Evolutionary conservation across 2,888 invertebrate genomes (phyloP), one percentile per base, ranked within the genome.

Genomic region (Mythimna pallens): DNA sequence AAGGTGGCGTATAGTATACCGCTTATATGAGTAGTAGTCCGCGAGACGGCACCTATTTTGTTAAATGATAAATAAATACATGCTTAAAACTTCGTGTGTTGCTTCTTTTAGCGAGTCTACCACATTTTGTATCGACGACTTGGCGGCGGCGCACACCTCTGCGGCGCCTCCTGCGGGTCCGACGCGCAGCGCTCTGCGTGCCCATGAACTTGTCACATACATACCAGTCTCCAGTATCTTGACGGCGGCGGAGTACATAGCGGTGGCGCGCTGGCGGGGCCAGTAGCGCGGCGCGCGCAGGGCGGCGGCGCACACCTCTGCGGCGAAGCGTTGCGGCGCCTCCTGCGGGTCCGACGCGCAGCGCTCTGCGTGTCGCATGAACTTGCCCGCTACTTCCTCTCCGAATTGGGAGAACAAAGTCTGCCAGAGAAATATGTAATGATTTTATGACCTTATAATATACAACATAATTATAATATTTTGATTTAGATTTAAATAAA

Each of bases 201-300:
- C 0, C 96, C 63, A 97, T 83, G 84, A 98, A 97, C 57, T 96
- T 90, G 5, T 43, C 43, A 12, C 43, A 43, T 20, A 81, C 79
- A 47, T 69, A 94, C 95, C 94, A n/a, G 87, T 97, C 70, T 95
- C 94, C 20, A 98, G 93, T 0, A 99, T 93, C 0, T 98, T 98
- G 34, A 97, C 89, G 9, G 98, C 92, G 77, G 95, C 94, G 0
- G 91, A 87, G 97, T 98, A 98, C 90, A 98, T 89, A 0, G 94
- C 91, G 2, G 94, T 89, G 0, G 97, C 96, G 93, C 97, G 97
- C 0, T 96, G 93, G 81, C 97, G 97, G 0, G 97, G 95, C 98
- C 98, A 99, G 93, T 98, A 98, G 83, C 98, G 98, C 36, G 98
- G 97, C 3, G 99, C 99, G n/a, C 97, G 95, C 30, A 99, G 96